These are phyloP conservation scores for Galleria mellonella DNA, from an alignment of 1,140 invertebrate genomes.

Conservation along the genomic window DNA sequence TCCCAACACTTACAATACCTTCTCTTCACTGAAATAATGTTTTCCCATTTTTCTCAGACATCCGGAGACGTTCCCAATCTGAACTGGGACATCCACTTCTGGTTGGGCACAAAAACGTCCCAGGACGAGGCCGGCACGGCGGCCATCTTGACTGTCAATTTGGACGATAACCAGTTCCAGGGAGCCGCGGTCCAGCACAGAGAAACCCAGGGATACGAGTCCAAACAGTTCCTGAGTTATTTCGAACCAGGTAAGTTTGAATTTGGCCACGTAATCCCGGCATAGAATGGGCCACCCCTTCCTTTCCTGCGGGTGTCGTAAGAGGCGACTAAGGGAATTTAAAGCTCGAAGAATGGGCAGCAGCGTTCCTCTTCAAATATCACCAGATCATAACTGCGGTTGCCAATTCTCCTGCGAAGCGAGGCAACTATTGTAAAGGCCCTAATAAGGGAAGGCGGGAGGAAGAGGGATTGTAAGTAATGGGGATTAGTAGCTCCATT, in stretches of 20 bases:
- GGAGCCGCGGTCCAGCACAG: conserved; percentile 91
- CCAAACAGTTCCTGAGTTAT: conserved; percentile 86
- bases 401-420: neutral
- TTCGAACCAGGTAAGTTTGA: conserved; percentile 82
- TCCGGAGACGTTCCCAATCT: conserved; percentile 73
- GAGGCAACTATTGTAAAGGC: neutral
- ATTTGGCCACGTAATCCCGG: neutral
- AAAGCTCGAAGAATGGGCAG: too few relatives aligned
- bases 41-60: conserved; percentile 61
- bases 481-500: too few relatives aligned
- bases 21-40: too few relatives aligned
- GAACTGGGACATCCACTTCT: conserved; percentile 91
- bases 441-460: too few relatives aligned
- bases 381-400: too few relatives aligned
- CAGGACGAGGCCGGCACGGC: conserved; percentile 92
- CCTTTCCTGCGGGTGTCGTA: too few relatives aligned
- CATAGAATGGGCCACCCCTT: too few relatives aligned
- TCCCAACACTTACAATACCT: too few relatives aligned
- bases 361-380: too few relatives aligned
- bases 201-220: conserved; percentile 91
- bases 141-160: conserved; percentile 88
- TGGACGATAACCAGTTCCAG: conserved; percentile 86
- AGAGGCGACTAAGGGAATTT: too few relatives aligned
- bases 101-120: conserved; percentile 89
- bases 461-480: too few relatives aligned